Percentiles rank a stretch among this genome's conserved stretches.
Evolutionary conservation across 1,140 invertebrate genomes (phyloP).

Genomic region (Bilobella aurantiaca): DNA sequence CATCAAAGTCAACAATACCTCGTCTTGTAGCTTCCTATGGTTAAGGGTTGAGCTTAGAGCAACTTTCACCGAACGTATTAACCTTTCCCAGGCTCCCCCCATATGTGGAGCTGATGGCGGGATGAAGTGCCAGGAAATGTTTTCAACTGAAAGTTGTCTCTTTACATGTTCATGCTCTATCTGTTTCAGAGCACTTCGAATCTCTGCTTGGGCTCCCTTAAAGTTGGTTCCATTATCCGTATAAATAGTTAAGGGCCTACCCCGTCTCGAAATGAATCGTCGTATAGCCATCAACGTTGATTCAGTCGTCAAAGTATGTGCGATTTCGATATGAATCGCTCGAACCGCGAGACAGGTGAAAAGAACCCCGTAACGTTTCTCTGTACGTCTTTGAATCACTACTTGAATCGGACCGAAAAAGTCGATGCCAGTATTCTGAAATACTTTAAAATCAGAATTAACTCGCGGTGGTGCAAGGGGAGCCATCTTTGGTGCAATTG

Average conservation of each 20-base stretch:
- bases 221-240: conserved; percentile 36
- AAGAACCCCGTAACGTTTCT: conserved; percentile 14
- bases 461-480: conserved; percentile 17
- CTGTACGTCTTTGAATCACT: conserved; percentile 2
- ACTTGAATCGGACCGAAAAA: conserved; percentile 35
- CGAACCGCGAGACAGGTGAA: conserved; percentile 26
- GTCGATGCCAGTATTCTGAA: conserved; percentile 33
- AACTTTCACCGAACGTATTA: conserved; percentile 36
- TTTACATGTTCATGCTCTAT: conserved; percentile 19
- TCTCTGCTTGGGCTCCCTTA: conserved; percentile 32
- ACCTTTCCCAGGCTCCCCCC: conserved; percentile 38
- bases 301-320: conserved; percentile 13
- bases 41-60: conserved; percentile 21
- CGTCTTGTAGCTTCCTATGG: not conserved
- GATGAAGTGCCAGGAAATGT: conserved; percentile 36
- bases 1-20: conserved; percentile 16
- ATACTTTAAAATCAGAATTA: conserved; percentile 22
- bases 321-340: conserved; percentile 32
- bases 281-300: conserved; percentile 17
- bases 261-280: conserved; percentile 24
- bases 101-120: conserved; percentile 38
- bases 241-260: conserved; percentile 21
- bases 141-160: not conserved
- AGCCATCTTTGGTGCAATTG: conserved; percentile 14
- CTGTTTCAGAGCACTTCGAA: conserved; percentile 17